These are phyloP conservation scores for Trichogramma pretiosum DNA, from an alignment of 1,140 invertebrate genomes.

Conservation along the genomic window DNA sequence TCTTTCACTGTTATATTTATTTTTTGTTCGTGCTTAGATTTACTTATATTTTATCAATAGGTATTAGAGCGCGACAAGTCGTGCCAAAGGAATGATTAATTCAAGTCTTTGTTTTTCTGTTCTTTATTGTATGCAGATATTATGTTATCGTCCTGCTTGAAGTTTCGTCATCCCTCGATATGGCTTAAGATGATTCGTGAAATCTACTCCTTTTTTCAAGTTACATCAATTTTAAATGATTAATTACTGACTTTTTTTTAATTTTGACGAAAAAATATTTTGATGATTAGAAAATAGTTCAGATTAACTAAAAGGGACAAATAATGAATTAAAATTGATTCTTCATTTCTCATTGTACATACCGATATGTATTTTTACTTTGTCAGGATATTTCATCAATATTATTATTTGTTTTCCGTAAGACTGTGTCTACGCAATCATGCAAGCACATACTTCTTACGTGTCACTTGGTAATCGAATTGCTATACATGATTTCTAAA, in stretches of 20 bases:
- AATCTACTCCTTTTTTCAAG: not conserved
- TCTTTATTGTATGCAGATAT: not conserved
- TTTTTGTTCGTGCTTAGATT: constrained; percentile 28
- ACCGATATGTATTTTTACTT: constrained; percentile 20
- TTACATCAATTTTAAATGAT: too few relatives aligned
- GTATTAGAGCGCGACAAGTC: constrained; percentile 24
- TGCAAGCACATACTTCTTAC: not conserved
- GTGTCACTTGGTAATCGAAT: constrained; percentile 9
- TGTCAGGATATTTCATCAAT: constrained; percentile 16
- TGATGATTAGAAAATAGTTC: too few relatives aligned
- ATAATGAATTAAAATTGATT: too few relatives aligned
- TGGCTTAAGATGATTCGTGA: constrained; percentile 8
- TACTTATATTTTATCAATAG: constrained; percentile 21
- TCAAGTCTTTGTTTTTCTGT: constrained; percentile 12
- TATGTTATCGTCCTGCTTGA: constrained; percentile 12
- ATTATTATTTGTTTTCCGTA: too few relatives aligned
- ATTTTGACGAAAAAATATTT: too few relatives aligned
- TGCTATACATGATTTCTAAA: too few relatives aligned
- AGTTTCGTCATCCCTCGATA: constrained; percentile 14
- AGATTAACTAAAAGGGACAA: too few relatives aligned
- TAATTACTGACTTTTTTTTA: too few relatives aligned
- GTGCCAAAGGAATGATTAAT: constrained; percentile 35
- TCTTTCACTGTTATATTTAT: too few relatives aligned
- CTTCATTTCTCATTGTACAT: too few relatives aligned
- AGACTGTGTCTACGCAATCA: constrained; percentile 5